These are phyloP conservation scores for Beris chalybata DNA, from an alignment of 2,888 invertebrate genomes.

Conservation along the genomic window DNA sequence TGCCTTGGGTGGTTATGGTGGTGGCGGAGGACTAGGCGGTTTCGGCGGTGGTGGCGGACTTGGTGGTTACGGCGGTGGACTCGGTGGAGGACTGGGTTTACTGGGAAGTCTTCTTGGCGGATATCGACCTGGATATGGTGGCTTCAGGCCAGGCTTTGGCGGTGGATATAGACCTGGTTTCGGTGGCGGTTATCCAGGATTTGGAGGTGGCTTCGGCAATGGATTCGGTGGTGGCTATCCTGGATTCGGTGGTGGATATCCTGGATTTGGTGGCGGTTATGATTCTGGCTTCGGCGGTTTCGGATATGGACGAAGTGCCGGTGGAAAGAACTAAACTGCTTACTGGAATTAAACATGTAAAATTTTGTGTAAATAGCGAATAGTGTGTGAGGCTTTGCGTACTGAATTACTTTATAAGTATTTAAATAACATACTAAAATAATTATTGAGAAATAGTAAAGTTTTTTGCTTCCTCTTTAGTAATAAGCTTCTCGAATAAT, in stretches of 20 bases:
- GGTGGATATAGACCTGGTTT: not conserved
- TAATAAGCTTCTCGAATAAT: too few relatives aligned
- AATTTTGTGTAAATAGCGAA: not conserved
- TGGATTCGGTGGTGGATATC: not conserved
- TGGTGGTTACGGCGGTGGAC: slow-evolving; percentile 7
- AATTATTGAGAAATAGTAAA: too few relatives aligned
- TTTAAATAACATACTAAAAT: too few relatives aligned
- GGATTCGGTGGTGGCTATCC: slow-evolving; percentile 4
- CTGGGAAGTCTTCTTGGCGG: slow-evolving; percentile 1
- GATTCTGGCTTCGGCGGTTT: slow-evolving; percentile 1
- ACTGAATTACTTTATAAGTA: too few relatives aligned
- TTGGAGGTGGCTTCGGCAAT: not conserved
- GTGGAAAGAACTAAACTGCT: not conserved
- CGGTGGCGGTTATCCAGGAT: slow-evolving; percentile 1
- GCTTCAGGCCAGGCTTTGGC: too few relatives aligned
- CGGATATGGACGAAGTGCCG: slow-evolving; percentile 12
- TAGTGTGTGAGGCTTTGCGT: too few relatives aligned
- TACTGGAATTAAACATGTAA: not conserved
- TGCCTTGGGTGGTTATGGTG: not conserved
- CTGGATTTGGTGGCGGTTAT: not conserved
- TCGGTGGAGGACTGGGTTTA: not conserved
- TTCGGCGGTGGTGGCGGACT: slow-evolving; percentile 1
- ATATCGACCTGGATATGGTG: not conserved
- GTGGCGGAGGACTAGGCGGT: not conserved
- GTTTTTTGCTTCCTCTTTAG: too few relatives aligned